Evolutionary conservation across 2,113 vertebrate species (phyloP), one percentile per base, ranked within the genome.

Genomic region (Hemibagrus wyckioides): DNA sequence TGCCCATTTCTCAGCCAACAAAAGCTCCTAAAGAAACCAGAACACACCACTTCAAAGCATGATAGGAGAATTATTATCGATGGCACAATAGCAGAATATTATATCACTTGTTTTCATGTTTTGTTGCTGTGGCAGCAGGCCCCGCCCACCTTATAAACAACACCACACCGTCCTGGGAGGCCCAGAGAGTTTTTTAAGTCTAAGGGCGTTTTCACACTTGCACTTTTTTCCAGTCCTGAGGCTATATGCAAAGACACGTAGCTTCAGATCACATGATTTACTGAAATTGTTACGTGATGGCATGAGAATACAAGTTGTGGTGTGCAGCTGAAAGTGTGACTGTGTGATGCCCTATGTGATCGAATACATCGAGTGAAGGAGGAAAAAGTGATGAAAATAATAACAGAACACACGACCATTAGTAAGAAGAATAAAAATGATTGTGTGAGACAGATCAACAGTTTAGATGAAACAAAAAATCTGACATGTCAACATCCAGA

Each of bases 1-100:
- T 79, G 98, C 98, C 98, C 98, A 99, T 90, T 99, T 99, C 91
- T 99, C 98, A 44, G 98, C 98, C 85, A 99, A 94, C 8, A 99
- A 94, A 82, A 99, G 96, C 92, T 99, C 98, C 98, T 99, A 4
- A 63, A 56, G 73, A 50, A 6, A 85, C 21, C 75, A 15, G 61
- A 76, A 0, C 57, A 44, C 19, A 73, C 65, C 63, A 69, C 50
- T 44, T 65, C 59, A 65, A 50, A 67, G 28, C 8, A 52, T 15
- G 25, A 54, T 65, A 30, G 2, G 0, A 33, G 8, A 33, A 50
- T 25, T 30, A 80, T 80, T 6, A 39, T 59, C 23, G 1, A 10
- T 9, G 15, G 28, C 28, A 59, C 11, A 7, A 39, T 23, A 7
- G 25, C 17, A 0, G 21, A 44, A 14, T 33, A 23, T 30, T 50